Evolutionary conservation across 30 jellyfish, hydroid and myxozoan genomes (phyloP).

Genomic region (Sanderia malayensis): DNA sequence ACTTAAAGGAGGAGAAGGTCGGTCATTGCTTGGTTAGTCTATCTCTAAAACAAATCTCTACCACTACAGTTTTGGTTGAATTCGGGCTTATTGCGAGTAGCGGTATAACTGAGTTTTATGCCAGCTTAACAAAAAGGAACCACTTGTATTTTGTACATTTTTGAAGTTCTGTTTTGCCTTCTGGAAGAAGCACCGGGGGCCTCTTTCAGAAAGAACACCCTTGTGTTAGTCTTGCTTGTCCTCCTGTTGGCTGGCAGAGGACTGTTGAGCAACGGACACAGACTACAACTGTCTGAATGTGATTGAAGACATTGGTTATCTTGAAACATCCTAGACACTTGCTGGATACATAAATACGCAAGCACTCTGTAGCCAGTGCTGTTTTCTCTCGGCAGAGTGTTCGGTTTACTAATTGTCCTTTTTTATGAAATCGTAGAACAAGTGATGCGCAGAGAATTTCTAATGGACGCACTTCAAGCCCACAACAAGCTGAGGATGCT

Average conservation of each 20-base stretch:
- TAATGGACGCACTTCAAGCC: conserved; percentile 30
- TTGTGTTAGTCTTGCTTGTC: conserved; percentile 96
- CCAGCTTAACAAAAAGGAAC: too few species aligned
- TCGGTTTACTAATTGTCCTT: not conserved
- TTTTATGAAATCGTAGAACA: conserved; percentile 13
- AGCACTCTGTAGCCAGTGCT: too few species aligned
- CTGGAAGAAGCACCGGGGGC: too few species aligned
- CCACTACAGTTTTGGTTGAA: too few species aligned
- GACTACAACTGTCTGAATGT: conserved; percentile 92
- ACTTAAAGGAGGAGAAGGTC: conserved; percentile 2
- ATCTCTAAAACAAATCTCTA: too few species aligned
- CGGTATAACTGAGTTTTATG: too few species aligned
- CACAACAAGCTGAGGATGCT: conserved; percentile 57
- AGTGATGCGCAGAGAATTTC: conserved; percentile 24
- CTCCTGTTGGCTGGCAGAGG: conserved; percentile 98
- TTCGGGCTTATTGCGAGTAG: too few species aligned
- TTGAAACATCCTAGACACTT: conserved; percentile 96
- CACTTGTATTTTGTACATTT: too few species aligned
- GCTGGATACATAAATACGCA: too few species aligned
- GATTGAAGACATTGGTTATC: conserved; percentile 92
- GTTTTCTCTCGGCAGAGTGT: too few species aligned
- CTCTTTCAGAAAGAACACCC: conserved; percentile 89
- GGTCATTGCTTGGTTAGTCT: too few species aligned
- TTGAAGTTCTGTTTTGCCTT: too few species aligned
- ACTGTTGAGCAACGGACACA: conserved; percentile 96